Base-by-base conservation (phyloP, 2,797 vertebrate species). In the Serranus cabrilla region DNA sequence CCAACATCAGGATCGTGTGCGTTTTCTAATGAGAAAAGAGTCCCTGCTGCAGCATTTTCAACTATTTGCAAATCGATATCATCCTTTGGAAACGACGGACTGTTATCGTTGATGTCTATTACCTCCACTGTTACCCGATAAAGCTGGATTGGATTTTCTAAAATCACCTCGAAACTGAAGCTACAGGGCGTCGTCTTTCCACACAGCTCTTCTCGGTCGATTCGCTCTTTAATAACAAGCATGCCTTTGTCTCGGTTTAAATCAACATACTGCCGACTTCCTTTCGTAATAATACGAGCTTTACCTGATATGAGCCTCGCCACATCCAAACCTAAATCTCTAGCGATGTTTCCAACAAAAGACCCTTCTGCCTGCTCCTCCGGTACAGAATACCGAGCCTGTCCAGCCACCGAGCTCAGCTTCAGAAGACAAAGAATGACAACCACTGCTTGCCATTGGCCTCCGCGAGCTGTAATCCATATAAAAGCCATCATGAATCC, bases 141-240 rank as follows among this genome's bases (percentile, higher is more conserved):
- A 0, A 94, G 57, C 46, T 94, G 94, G 78, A 95, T 90, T 0
- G 93, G 93, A 37, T 94, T 93, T 78, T 94, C 92, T 75, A 86
- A 85, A 62, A 95, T 90, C 0, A 95, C 64, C 13, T 96, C 93
- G 45, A 94, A 83, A 70, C 88, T 88, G 74, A 95, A 62, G 18
- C 92, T 92, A 46, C 94, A 96, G 0, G 82, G 88, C 0, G 86
- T 90, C 1, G 64, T 89, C 88, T 82, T 83, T 25, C 73, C 90
- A 17, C 94, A 95, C 2, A 95, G 89, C 68, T 93, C 85, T 71
- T 95, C 95, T 11, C 93, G 83, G 61, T 95, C 95, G 82, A 94
- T 93, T 70, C 89, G 92, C 61, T 86, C 91, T 0, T 89, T 93
- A 0, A 95, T 93, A 2, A 93, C 76, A 58, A 96, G 43, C 87